Conservation (phyloP, 1,140 invertebrate species). For the Plutomurus gul region DNA sequence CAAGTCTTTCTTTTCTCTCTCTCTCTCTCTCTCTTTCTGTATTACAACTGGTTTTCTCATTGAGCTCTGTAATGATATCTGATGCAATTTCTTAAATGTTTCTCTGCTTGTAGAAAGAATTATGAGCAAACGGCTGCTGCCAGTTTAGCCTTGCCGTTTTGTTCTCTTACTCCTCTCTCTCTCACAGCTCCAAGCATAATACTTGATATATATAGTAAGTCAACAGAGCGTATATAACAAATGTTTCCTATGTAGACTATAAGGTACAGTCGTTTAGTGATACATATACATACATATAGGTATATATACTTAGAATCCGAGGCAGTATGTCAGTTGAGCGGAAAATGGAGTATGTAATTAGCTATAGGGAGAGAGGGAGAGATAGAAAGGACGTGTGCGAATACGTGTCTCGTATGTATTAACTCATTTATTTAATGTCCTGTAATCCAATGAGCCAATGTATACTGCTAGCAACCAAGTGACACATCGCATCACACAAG, state of each 20-base stretch:
- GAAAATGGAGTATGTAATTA: conserved; percentile 8
- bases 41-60: background rate
- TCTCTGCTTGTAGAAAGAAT: background rate
- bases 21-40: background rate
- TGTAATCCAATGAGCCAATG: background rate
- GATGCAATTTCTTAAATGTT: background rate
- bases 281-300: background rate
- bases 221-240: too few species aligned
- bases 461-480: background rate
- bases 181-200: too few species aligned
- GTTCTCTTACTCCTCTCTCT: too few species aligned
- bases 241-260: background rate
- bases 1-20: background rate
- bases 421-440: conserved; percentile 18
- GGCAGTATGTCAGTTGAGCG: conserved; percentile 1
- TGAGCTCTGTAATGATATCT: background rate
- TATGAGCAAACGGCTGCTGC: conserved; percentile 13
- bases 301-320: background rate
- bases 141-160: background rate
- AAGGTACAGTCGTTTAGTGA: background rate
- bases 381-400: background rate
- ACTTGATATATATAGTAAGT: too few species aligned
- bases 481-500: background rate
- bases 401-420: conserved; percentile 2
- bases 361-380: background rate